Conservation (phyloP, 30 jellyfish, hydroid and myxozoan genomes). For the Aurelia aurita region DNA sequence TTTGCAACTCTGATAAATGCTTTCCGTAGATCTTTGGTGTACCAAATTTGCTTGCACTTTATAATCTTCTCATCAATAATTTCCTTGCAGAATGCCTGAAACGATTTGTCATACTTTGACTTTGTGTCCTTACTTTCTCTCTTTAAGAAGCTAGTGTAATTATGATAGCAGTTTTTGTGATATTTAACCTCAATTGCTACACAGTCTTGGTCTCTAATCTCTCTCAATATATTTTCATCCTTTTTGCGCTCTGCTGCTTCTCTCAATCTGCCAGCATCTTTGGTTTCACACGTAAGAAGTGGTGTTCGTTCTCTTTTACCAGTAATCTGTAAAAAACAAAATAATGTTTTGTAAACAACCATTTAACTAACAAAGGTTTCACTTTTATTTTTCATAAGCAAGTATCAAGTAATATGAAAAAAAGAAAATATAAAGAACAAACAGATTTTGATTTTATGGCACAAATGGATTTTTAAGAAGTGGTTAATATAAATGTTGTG, state of each 20-base stretch:
- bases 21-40: constrained; percentile 2
- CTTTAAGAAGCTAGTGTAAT: background rate
- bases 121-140: no score
- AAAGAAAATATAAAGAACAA: no score
- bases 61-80: constrained; percentile 6
- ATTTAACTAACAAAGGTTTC: no score
- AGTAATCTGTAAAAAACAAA: constrained; percentile 18
- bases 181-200: constrained; percentile 68
- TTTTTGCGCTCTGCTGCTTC: constrained; percentile 59
- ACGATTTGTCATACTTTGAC: no score
- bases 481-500: no score
- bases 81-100: background rate
- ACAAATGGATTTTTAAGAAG: no score
- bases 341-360: no score
- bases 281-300: constrained; percentile 30
- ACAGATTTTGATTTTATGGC: no score
- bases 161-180: constrained; percentile 39
- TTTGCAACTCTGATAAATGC: constrained; percentile 20
- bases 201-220: constrained; percentile 45
- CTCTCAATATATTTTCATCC: constrained; percentile 12
- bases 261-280: constrained; percentile 46
- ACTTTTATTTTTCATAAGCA: no score
- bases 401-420: no score
- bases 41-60: background rate
- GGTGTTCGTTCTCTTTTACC: constrained; percentile 16